A percentile compares a stretch with the other conserved stretches of the same genome.
Conservation (phyloP, 2,113 vertebrate genomes). For the Hippocampus barbouri region DNA sequence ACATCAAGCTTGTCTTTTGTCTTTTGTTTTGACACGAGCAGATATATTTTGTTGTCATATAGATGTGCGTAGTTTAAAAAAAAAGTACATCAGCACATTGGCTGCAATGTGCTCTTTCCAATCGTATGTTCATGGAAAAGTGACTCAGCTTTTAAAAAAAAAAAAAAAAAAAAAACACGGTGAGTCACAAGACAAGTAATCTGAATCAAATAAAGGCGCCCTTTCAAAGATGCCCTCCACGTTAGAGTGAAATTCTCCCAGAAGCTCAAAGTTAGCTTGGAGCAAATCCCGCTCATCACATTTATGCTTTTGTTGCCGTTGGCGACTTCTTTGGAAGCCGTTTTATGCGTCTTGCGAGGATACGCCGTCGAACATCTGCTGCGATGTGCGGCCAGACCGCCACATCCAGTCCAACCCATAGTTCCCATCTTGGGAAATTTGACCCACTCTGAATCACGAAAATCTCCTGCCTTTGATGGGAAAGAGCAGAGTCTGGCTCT, state of each 20-base stretch:
- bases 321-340: neutral
- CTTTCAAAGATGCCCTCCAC: neutral
- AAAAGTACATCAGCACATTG: too few species aligned
- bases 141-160: neutral
- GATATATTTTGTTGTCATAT: too few species aligned
- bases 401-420: neutral
- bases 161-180: neutral
- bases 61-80: too few species aligned
- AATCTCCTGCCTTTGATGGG: too few species aligned
- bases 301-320: neutral
- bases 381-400: constrained; percentile 52
- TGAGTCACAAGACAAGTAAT: neutral
- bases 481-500: neutral
- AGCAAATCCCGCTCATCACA: neutral
- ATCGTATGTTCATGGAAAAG: neutral
- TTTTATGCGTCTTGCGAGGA: neutral
- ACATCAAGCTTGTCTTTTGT: too few species aligned
- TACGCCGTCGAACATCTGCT: constrained; percentile 54
- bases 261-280: neutral
- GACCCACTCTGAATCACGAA: too few species aligned
- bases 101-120: neutral
- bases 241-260: neutral
- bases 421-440: too few species aligned
- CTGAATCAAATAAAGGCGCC: neutral
- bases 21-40: too few species aligned